A percentile compares a stretch with the other conserved stretches of the same genome.
Evolutionary conservation across 2,113 vertebrate species (phyloP).

Genomic region (Ailuropoda melanoleuca): DNA sequence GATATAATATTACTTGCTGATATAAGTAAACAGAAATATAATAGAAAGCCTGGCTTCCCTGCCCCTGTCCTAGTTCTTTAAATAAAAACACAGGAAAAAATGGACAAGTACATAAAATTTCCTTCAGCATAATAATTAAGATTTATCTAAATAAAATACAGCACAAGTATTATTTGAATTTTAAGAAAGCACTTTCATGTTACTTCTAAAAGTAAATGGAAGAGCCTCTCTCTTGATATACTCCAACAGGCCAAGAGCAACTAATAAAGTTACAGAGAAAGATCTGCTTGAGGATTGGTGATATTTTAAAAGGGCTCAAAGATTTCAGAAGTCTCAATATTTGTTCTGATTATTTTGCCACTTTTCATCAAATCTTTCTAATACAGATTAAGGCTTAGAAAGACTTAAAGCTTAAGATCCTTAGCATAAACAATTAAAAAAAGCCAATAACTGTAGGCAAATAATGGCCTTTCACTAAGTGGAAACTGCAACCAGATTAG

Average conservation of each 20-base stretch:
- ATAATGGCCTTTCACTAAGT: background rate
- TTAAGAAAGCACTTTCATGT: background rate
- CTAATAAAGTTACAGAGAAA: background rate
- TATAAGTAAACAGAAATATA: background rate
- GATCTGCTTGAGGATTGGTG: background rate
- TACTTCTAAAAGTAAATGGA: background rate
- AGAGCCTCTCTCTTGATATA: background rate
- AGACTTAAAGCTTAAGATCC: background rate
- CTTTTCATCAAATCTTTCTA: background rate
- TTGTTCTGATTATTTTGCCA: background rate
- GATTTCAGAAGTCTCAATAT: conserved; percentile 1
- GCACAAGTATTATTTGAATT: background rate
- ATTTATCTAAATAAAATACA: background rate
- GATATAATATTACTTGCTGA: background rate
- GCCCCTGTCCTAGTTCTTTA: background rate
- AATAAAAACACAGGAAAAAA: background rate
- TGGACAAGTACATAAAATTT: background rate
- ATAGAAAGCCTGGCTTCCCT: background rate
- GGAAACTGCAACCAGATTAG: background rate
- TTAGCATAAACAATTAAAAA: background rate
- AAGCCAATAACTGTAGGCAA: background rate
- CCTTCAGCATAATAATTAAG: background rate
- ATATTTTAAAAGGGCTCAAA: background rate
- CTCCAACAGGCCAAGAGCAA: background rate
- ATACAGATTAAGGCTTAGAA: background rate